Evolutionary conservation across 2,113 vertebrate species (phyloP).

Genomic region (Ornithorhynchus anatinus): DNA sequence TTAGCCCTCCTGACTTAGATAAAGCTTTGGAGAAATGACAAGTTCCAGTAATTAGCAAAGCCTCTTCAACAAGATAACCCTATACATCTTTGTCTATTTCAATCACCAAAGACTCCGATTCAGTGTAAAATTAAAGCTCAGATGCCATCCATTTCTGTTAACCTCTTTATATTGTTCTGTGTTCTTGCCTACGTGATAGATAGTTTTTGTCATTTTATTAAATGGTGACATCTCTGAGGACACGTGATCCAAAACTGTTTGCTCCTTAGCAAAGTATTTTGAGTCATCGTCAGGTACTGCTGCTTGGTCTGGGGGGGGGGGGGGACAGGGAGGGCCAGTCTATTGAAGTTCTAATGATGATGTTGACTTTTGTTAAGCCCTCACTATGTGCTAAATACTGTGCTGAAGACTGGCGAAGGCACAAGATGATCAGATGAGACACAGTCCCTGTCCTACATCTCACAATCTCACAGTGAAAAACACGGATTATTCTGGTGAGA

Average conservation of each 20-base stretch:
- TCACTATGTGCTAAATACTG: too few species aligned
- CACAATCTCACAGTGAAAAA: too few species aligned
- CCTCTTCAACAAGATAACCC: slow-evolving; percentile 86
- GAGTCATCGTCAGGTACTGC: slow-evolving; percentile 62
- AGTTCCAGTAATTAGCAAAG: slow-evolving; percentile 91
- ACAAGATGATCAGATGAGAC: too few species aligned
- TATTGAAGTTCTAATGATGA: slow-evolving; percentile 1
- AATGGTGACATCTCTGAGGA: slow-evolving; percentile 77
- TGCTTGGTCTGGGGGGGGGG: slow-evolving; percentile 6
- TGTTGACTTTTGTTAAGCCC: too few species aligned
- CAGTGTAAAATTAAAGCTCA: slow-evolving; percentile 86
- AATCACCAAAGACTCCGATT: slow-evolving; percentile 85
- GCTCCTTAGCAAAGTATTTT: slow-evolving; percentile 66
- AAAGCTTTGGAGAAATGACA: slow-evolving; percentile 88
- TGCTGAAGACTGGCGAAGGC: too few species aligned
- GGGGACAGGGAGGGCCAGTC: neutral
- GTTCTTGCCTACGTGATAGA: slow-evolving; percentile 86
- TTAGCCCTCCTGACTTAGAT: slow-evolving; percentile 92
- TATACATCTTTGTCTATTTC: slow-evolving; percentile 95
- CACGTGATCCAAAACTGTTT: slow-evolving; percentile 75
- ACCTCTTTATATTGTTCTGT: slow-evolving; percentile 88
- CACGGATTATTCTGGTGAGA: slow-evolving; percentile 26
- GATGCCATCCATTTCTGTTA: slow-evolving; percentile 95
- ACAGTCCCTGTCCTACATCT: too few species aligned
- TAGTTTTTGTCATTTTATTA: slow-evolving; percentile 94